Evolutionary conservation across 2,888 invertebrate species (phyloP).

Genomic region (Clistopyga incitator): DNA sequence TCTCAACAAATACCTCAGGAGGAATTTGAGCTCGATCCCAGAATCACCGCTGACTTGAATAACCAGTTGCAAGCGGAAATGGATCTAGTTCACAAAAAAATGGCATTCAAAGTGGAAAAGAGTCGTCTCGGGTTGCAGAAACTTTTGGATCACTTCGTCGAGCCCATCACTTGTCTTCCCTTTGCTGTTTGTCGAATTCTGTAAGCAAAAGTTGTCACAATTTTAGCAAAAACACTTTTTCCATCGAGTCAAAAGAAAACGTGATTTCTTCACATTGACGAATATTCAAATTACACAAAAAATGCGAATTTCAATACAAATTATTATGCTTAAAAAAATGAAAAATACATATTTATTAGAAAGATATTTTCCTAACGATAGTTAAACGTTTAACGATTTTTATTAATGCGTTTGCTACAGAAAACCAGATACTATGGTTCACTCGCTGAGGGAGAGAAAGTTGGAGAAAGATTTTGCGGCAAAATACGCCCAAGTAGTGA

Average conservation of each 20-base stretch:
- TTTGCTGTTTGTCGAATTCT: conserved; percentile 79
- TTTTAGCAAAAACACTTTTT: conserved; percentile 1
- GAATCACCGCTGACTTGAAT: conserved; percentile 88
- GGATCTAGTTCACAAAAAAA: conserved; percentile 87
- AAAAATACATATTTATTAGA: neutral
- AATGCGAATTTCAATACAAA: neutral
- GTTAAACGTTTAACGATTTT: neutral
- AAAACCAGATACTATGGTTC: conserved; percentile 82
- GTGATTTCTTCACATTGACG: neutral
- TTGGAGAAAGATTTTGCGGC: conserved; percentile 86
- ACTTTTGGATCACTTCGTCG: conserved; percentile 88
- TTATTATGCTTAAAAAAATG: neutral
- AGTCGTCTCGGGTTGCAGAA: conserved; percentile 88
- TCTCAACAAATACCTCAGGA: conserved; percentile 87
- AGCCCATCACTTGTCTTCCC: conserved; percentile 85
- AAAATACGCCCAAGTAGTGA: conserved; percentile 86
- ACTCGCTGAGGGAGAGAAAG: conserved; percentile 88
- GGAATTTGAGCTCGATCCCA: conserved; percentile 88
- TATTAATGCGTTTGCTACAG: conserved; percentile 64
- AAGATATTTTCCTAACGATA: neutral
- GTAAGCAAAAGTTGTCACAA: conserved; percentile 69
- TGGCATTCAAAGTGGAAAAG: conserved; percentile 90
- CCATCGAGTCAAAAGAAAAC: neutral
- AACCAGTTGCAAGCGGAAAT: conserved; percentile 87
- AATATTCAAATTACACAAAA: neutral